Percentiles rank a stretch among this genome's conserved stretches.
Evolutionary conservation across 1,140 invertebrate genomes (phyloP).

Genomic region (Aphis gossypii): DNA sequence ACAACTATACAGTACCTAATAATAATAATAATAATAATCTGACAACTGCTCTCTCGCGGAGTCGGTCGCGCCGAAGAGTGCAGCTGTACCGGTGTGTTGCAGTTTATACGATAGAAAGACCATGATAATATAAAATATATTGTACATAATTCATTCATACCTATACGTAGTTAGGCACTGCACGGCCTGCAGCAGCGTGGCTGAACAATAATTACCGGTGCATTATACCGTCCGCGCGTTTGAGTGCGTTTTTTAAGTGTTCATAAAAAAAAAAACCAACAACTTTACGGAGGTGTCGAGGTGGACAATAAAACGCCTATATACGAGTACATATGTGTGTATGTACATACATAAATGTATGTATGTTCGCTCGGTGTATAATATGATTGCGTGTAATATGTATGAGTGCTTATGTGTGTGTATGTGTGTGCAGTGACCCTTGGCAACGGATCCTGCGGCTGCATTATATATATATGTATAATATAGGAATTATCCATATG

Average conservation of each 20-base stretch:
- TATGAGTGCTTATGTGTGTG: too few species aligned
- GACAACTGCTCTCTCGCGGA: background rate
- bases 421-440: background rate
- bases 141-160: conserved; percentile 3
- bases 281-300: conserved; percentile 28
- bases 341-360: background rate
- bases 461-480: background rate
- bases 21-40: background rate
- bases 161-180: background rate
- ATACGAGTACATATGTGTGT: background rate
- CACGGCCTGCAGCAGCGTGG: background rate
- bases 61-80: background rate
- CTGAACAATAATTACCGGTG: background rate
- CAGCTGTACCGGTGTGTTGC: background rate
- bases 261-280: conserved; percentile 54
- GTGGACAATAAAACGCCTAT: conserved; percentile 28
- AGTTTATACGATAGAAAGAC: background rate
- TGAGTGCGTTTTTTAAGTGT: conserved; percentile 45
- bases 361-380: background rate
- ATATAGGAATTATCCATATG: background rate
- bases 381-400: background rate
- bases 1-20: background rate
- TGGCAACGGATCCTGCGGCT: background rate
- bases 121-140: background rate
- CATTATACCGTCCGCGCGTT: conserved; percentile 14